Evolutionary conservation across 2,797 vertebrate genomes (phyloP).

Genomic region (Knipowitschia caucasica): DNA sequence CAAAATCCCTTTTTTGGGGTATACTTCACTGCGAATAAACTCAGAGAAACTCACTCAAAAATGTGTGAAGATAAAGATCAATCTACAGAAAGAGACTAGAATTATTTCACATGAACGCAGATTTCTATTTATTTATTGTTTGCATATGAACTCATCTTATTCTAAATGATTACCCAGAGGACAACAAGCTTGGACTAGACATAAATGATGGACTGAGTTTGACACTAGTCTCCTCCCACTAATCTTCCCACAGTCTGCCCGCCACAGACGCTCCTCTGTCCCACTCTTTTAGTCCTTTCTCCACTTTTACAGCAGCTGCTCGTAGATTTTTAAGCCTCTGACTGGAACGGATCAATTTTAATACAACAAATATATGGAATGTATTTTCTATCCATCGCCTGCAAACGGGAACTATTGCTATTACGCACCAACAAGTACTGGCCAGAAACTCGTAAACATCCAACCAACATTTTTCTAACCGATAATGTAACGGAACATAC

Average conservation of each 20-base stretch:
- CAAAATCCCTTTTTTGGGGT: too few relatives aligned
- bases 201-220: background rate
- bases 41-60: too few relatives aligned
- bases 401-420: slow-evolving; percentile 22
- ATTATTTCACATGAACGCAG: too few relatives aligned
- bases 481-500: slow-evolving; percentile 36
- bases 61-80: too few relatives aligned
- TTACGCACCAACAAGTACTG: slow-evolving; percentile 28
- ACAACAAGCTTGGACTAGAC: background rate
- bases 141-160: too few relatives aligned
- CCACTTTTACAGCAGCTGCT: background rate
- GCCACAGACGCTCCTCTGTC: slow-evolving; percentile 14
- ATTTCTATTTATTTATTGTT: too few relatives aligned
- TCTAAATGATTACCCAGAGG: background rate
- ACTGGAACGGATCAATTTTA: too few relatives aligned
- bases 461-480: background rate
- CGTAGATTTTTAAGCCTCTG: too few relatives aligned
- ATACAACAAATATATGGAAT: too few relatives aligned
- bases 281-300: background rate
- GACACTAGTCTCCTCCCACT: slow-evolving; percentile 4
- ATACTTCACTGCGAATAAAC: too few relatives aligned
- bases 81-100: too few relatives aligned
- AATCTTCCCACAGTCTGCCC: background rate
- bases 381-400: slow-evolving; percentile 32
- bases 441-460: background rate